These are phyloP conservation scores for Lucilia sericata DNA, from an alignment of 1,140 invertebrate species.

Conservation along the genomic window DNA sequence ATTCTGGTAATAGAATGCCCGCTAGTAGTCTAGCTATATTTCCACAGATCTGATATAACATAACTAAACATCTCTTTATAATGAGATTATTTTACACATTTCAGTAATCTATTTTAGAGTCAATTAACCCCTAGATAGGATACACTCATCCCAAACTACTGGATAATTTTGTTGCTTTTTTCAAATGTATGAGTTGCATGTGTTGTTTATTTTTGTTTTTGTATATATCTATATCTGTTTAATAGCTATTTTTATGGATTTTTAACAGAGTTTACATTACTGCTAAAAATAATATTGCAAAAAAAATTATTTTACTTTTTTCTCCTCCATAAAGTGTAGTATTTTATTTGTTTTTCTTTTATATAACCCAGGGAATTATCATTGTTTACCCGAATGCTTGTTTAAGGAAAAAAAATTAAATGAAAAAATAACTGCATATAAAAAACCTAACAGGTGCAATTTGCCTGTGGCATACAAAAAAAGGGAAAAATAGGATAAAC, in stretches of 20 bases:
- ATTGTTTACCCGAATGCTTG: not conserved
- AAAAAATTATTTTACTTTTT: not conserved
- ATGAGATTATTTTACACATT: no score
- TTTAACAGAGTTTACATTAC: constrained; percentile 10
- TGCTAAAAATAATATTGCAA: no score
- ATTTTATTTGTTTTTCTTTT: not conserved
- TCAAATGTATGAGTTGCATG: no score
- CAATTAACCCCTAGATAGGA: no score
- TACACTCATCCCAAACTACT: no score
- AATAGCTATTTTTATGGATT: constrained; percentile 22
- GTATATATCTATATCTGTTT: not conserved
- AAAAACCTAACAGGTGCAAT: constrained; percentile 19
- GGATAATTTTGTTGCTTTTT: no score
- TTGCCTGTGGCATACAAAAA: not conserved
- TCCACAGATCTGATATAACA: no score
- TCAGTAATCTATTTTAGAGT: no score
- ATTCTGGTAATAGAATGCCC: no score
- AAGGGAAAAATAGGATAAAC: not conserved
- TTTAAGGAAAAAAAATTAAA: not conserved
- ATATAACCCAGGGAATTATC: not conserved
- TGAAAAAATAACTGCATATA: not conserved
- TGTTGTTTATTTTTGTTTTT: not conserved
- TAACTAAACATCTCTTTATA: no score
- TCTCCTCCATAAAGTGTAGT: not conserved
- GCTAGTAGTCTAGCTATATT: no score